Conservation (phyloP, 2,888 invertebrate genomes). For the Hydrotaea cyrtoneurina region DNA sequence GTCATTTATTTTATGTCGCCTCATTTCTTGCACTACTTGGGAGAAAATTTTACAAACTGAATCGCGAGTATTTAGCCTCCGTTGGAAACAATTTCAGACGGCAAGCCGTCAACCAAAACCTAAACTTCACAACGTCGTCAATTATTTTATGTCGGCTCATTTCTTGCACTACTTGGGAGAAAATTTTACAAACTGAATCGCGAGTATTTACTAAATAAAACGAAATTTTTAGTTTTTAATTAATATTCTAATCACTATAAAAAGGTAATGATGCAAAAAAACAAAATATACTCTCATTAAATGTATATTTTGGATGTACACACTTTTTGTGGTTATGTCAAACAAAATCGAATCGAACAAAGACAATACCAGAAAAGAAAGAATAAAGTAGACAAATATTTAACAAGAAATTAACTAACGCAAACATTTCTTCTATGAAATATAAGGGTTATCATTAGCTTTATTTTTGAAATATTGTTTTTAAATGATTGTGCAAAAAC, state of each 20-base stretch:
- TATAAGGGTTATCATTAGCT: background rate
- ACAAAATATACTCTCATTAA: conserved; percentile 10
- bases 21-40: too few relatives aligned
- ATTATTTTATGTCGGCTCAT: too few relatives aligned
- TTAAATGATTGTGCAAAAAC: conserved; percentile 53
- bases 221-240: conserved; percentile 58
- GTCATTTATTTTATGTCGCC: too few relatives aligned
- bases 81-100: too few relatives aligned
- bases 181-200: background rate
- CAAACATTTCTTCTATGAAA: background rate
- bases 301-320: background rate
- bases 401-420: background rate
- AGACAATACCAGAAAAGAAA: background rate
- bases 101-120: too few relatives aligned
- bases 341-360: conserved; percentile 10
- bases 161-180: too few relatives aligned
- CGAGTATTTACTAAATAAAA: background rate
- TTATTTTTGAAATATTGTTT: background rate
- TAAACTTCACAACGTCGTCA: too few relatives aligned
- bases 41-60: background rate
- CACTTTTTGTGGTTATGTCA: conserved; percentile 63
- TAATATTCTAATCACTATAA: conserved; percentile 13
- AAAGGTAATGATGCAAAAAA: conserved; percentile 53
- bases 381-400: conserved; percentile 8
- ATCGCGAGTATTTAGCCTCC: background rate